Conservation (phyloP, 2,888 invertebrate genomes). For the Drosophila neotestacea region DNA sequence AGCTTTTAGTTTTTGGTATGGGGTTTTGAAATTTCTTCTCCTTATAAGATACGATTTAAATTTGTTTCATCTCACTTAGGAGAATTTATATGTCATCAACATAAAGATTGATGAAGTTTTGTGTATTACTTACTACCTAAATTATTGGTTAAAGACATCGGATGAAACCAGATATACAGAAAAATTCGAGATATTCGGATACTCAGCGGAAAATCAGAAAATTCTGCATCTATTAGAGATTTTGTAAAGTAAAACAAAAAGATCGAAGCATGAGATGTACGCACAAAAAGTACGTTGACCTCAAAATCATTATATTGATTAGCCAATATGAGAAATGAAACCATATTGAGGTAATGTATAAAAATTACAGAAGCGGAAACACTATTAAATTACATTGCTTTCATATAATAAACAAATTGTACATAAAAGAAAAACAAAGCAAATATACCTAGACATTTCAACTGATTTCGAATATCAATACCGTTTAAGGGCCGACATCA, state of each 20-base stretch:
- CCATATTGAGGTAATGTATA: background rate
- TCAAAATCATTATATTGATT: constrained; percentile 2
- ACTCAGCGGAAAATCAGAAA: too few species aligned
- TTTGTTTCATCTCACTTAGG: too few species aligned
- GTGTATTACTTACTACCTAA: too few species aligned
- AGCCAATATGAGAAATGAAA: background rate
- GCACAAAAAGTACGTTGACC: background rate
- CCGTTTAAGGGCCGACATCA: background rate
- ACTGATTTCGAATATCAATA: background rate
- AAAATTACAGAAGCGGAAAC: too few species aligned
- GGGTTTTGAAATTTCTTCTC: background rate
- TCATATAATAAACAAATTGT: background rate
- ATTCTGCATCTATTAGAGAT: too few species aligned
- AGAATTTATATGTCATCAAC: too few species aligned
- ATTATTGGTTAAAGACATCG: too few species aligned
- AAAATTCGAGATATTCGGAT: too few species aligned
- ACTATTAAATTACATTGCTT: background rate
- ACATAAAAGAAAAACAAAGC: background rate
- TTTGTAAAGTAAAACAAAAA: background rate
- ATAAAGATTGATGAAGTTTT: too few species aligned
- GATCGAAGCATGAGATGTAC: background rate
- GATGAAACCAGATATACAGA: too few species aligned
- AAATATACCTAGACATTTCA: background rate
- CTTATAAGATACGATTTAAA: background rate
- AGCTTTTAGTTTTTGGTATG: background rate